Evolutionary conservation across 2,797 vertebrate species (phyloP).

Genomic region (Sebastiscus albofasciatus): DNA sequence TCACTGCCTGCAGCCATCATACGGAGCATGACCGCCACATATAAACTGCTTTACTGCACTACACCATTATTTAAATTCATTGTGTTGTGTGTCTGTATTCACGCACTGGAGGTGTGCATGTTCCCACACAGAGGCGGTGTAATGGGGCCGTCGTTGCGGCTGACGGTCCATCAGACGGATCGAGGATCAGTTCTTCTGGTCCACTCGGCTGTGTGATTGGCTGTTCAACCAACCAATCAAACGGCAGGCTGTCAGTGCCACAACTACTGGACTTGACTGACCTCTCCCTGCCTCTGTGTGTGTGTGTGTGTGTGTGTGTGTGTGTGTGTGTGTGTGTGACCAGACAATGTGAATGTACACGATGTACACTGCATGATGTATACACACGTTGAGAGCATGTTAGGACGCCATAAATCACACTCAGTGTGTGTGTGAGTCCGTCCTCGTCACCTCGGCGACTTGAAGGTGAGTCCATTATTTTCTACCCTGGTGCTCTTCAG

Average conservation of each 20-base stretch:
- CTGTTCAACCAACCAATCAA: slow-evolving; percentile 31
- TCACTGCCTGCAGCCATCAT: not conserved
- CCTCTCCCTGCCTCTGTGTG: not conserved
- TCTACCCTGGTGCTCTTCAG: not conserved
- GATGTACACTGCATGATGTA: not conserved
- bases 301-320: not conserved
- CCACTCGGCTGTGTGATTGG: slow-evolving; percentile 39
- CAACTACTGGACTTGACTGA: not conserved
- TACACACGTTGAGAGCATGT: not conserved
- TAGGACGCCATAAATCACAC: not conserved
- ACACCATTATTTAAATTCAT: not conserved
- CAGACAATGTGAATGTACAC: not conserved
- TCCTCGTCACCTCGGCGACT: not conserved
- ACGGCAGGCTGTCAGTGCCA: not conserved
- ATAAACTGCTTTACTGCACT: not conserved
- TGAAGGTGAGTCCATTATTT: not conserved
- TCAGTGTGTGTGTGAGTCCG: not conserved
- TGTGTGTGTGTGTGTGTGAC: not conserved
- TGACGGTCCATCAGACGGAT: slow-evolving; percentile 22
- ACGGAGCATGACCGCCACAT: not conserved
- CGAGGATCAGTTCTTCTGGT: slow-evolving; percentile 26
- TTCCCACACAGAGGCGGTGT: not conserved
- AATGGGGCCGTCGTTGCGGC: not conserved
- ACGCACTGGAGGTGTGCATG: not conserved
- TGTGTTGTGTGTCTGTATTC: not conserved